Percentiles rank a stretch among this genome's conserved stretches.
These are phyloP conservation scores for Acanthurus tractus DNA, from an alignment of 2,797 vertebrate species.

Conservation along the genomic window DNA sequence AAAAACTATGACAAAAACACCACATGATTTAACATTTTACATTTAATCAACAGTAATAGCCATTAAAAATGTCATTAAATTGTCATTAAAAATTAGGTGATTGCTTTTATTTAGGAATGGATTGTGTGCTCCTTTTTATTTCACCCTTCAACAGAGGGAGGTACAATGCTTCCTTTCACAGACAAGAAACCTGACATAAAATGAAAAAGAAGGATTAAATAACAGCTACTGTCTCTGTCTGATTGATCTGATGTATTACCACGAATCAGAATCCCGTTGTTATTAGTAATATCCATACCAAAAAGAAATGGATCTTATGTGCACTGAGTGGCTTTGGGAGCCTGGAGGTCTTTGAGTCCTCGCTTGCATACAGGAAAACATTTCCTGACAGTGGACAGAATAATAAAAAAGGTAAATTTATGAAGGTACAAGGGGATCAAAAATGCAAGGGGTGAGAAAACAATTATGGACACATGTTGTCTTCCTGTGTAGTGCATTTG, in stretches of 20 bases:
- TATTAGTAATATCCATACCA: conserved; percentile 21
- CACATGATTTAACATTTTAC: conserved; percentile 25
- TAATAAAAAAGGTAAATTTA: conserved; percentile 57
- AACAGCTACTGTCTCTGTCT: conserved; percentile 27
- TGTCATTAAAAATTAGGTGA: not conserved
- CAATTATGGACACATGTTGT: conserved; percentile 62
- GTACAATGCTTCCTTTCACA: conserved; percentile 8
- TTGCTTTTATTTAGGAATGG: conserved; percentile 9
- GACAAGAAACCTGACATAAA: conserved; percentile 26
- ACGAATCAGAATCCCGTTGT: conserved; percentile 32
- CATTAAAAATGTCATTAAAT: no score
- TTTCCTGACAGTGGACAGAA: conserved; percentile 73
- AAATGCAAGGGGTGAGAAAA: conserved; percentile 74
- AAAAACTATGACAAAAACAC: conserved; percentile 26
- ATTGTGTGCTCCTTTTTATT: conserved; percentile 1
- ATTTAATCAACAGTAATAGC: conserved; percentile 34
- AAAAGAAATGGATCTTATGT: conserved; percentile 34
- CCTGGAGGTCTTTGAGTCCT: conserved; percentile 53
- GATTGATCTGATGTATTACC: conserved; percentile 31
- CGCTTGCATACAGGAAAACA: conserved; percentile 52
- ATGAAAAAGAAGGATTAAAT: conserved; percentile 29
- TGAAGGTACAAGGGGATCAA: conserved; percentile 68
- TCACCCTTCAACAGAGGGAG: conserved; percentile 24
- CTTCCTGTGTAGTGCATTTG: conserved; percentile 65
- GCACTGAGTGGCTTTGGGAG: conserved; percentile 30